Evolutionary conservation across 2,113 vertebrate genomes (phyloP), one percentile per base, ranked within the genome.

Genomic region (Forbesichthys papilliferus): DNA sequence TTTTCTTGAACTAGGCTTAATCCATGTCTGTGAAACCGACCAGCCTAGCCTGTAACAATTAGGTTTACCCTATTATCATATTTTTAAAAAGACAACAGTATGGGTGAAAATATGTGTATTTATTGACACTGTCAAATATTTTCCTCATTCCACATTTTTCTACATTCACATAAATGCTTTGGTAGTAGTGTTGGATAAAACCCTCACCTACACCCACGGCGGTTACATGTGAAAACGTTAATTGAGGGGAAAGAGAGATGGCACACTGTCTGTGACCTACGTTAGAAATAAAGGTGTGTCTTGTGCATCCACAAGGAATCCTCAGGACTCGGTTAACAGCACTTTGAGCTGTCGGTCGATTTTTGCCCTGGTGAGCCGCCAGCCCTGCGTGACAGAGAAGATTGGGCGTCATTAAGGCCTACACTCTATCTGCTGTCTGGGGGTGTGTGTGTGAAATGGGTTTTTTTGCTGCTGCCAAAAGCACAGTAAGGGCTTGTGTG

Each of bases 351-450:
- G 84, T 76, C 74, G 82, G 84, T 88, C 85, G 83, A 89, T 89
- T 88, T 87, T 85, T 87, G 77, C 84, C 87, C 84, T 13, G 62
- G 82, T 83, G 88, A 90, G 86, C 80, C 84, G 85, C 74, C 82
- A 89, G 80, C 81, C 80, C 81, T 63, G 73, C 81, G 82, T 87
- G 90, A 90, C 89, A 89, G 84, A 88, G 88, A 90, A 86, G 86
- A 89, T 90, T 90, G 90, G 88, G 88, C 84, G 76, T 89, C 86
- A 90, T 90, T 90, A 89, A 83, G 85, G 77, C 66, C 78, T 75
- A 73, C 81, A 72, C 77, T 83, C 83, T 74, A 72, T 84, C 84
- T 71, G 66, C 85, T 83, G 74, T 82, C 77, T 80, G 74, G 46
- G 71, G 48, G 66, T 69, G 76, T 82, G 72, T 84, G 49, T 48